Base-by-base conservation (phyloP, 2,113 vertebrate species). In the Oryzias melastigma region DNA sequence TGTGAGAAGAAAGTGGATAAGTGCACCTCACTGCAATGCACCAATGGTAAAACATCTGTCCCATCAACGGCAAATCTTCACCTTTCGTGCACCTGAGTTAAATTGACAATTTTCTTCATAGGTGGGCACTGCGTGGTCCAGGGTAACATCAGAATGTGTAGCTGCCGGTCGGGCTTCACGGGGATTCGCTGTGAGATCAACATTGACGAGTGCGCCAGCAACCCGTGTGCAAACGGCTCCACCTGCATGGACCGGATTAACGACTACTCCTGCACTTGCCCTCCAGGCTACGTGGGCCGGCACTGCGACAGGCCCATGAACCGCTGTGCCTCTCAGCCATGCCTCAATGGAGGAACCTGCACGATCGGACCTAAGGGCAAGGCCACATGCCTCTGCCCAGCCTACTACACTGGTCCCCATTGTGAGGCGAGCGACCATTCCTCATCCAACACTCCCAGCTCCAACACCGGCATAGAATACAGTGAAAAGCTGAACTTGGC, bases 1-100 rank as follows among this genome's bases (percentile, higher is more conserved):
- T 99, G 97, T 60, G 97, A 99, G 85, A 98, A 94, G 93, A 99
- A 96, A 83, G 91, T 95, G 0, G 95, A 97, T 63, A 90, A 93
- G 84, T 99, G 97, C 88, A 94, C 94, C 42, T 95, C 94, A 25
- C 91, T 91, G 47, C 95, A 96, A 46, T 99, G 97, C 69, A 85
- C 93, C 58, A 98, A 98, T 16, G 97, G 97, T 99, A 93, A 91
- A 64, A 54, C 4, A 35, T 27, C 59, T 46, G 55, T 52, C 14
- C n/a, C 2, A 40, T 57, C 1, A 22, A 17, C 15, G 16, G 19
- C 7, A 40, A 22, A n/a, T 19, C 14, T n/a, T 4, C 4, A 3
- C 22, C 18, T 29, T 47, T 5, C 55, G 2, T 48, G 6, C 15
- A 12, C 54, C 5, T 43, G 14, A 52, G 5, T 57, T 13, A 3